A percentile compares a stretch with the other conserved stretches of the same genome.
These are phyloP conservation scores for Diadema setosum DNA, from an alignment of 35 echinoderm and acorn worm genomes.

Conservation along the genomic window DNA sequence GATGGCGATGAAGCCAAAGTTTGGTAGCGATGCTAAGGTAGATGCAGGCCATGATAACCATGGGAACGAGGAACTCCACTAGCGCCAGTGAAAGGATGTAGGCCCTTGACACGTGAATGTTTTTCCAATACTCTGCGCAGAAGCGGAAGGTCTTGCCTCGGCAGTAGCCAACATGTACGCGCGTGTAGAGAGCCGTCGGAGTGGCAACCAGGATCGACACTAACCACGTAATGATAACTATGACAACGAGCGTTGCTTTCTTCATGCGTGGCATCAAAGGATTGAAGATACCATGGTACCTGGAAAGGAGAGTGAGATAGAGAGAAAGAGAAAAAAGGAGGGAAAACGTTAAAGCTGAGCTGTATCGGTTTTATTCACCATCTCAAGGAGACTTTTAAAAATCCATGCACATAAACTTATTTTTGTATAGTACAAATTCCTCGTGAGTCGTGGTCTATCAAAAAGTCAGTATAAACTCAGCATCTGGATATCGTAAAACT, in stretches of 20 bases:
- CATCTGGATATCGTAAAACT: no score
- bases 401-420: no score
- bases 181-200: slow-evolving; percentile 56
- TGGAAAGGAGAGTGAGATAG: slow-evolving; percentile 3
- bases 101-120: neutral
- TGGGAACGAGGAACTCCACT: slow-evolving; percentile 79
- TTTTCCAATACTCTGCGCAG: slow-evolving; percentile 64
- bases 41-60: slow-evolving; percentile 80
- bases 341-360: neutral
- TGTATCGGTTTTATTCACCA: neutral
- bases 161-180: slow-evolving; percentile 4
- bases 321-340: no score
- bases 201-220: slow-evolving; percentile 71
- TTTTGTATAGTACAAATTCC: no score
- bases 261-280: slow-evolving; percentile 90
- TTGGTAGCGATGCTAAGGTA: slow-evolving; percentile 90
- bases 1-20: slow-evolving; percentile 85
- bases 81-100: slow-evolving; percentile 64
- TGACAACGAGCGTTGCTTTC: slow-evolving; percentile 60
- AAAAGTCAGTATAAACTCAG: no score
- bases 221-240: slow-evolving; percentile 68
- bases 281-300: slow-evolving; percentile 95
- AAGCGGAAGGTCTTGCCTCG: neutral
- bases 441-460: no score
- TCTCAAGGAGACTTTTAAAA: neutral